Evolutionary conservation across 2,113 vertebrate species (phyloP).

Genomic region (Eublepharis macularius): DNA sequence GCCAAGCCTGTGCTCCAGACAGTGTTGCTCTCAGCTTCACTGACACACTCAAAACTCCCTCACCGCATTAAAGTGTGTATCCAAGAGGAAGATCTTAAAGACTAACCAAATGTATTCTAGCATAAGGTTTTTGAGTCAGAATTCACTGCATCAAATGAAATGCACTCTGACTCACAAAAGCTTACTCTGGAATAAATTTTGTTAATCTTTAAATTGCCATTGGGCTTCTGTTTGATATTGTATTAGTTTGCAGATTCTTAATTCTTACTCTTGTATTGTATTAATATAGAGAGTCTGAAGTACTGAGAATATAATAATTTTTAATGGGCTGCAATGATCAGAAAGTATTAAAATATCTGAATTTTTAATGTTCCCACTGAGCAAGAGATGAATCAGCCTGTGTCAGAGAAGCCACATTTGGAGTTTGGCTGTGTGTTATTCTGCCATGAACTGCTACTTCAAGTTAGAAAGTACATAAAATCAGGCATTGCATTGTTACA

Average conservation of each 20-base stretch:
- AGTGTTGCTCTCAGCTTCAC: no score
- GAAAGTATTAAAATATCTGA: conserved; percentile 63
- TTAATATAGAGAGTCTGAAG: conserved; percentile 41
- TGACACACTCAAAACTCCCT: no score
- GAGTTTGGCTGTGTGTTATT: conserved; percentile 8
- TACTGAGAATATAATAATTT: conserved; percentile 53
- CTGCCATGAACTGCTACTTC: neutral
- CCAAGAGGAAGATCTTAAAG: no score
- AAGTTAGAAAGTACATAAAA: neutral
- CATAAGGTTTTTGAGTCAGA: no score
- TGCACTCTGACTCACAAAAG: no score
- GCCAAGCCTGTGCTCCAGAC: no score
- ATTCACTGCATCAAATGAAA: no score
- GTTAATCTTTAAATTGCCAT: no score
- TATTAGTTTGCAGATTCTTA: conserved; percentile 33
- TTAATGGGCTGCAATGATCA: conserved; percentile 56
- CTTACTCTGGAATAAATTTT: no score
- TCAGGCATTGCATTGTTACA: neutral
- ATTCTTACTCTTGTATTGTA: conserved; percentile 54
- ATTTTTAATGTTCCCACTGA: conserved; percentile 63
- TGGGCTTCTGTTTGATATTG: no score
- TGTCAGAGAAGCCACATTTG: conserved; percentile 44
- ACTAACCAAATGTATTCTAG: no score
- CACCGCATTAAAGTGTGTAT: no score
- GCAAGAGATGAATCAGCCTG: conserved; percentile 47